These are phyloP conservation scores for Notolepis coatsorum DNA, from an alignment of 2,797 vertebrate species.

Conservation along the genomic window DNA sequence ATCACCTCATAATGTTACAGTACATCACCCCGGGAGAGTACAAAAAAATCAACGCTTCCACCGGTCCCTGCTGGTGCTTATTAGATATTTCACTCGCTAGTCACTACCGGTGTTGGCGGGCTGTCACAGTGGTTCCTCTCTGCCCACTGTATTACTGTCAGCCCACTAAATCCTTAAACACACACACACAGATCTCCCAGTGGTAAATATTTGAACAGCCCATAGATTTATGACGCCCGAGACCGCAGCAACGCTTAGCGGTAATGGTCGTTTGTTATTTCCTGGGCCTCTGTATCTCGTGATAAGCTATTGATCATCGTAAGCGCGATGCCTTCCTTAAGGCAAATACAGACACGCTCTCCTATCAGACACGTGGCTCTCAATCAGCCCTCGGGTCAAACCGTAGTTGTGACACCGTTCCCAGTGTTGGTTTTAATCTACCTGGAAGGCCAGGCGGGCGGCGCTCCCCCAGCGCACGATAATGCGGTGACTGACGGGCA, in stretches of 20 bases:
- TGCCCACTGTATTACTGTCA: background rate
- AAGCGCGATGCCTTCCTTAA: background rate
- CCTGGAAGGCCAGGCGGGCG: too few relatives aligned
- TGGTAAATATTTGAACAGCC: constrained; percentile 19
- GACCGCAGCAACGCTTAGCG: background rate
- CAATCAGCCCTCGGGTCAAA: too few relatives aligned
- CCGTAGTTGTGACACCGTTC: too few relatives aligned
- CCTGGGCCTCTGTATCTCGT: background rate
- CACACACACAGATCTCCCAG: background rate
- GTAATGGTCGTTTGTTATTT: background rate
- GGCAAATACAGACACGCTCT: background rate
- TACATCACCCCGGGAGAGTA: too few relatives aligned
- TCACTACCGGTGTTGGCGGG: background rate
- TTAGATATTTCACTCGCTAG: background rate
- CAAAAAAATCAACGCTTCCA: too few relatives aligned
- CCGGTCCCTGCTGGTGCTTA: background rate
- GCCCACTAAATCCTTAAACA: constrained; percentile 15
- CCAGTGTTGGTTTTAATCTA: too few relatives aligned
- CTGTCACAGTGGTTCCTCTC: background rate
- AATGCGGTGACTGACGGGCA: too few relatives aligned
- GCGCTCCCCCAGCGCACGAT: too few relatives aligned
- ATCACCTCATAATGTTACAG: too few relatives aligned
- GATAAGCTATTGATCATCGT: background rate
- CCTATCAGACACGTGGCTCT: background rate
- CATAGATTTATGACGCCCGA: background rate